Conservation (phyloP, 2,888 invertebrate species). For the Ophioninae sp. region DNA sequence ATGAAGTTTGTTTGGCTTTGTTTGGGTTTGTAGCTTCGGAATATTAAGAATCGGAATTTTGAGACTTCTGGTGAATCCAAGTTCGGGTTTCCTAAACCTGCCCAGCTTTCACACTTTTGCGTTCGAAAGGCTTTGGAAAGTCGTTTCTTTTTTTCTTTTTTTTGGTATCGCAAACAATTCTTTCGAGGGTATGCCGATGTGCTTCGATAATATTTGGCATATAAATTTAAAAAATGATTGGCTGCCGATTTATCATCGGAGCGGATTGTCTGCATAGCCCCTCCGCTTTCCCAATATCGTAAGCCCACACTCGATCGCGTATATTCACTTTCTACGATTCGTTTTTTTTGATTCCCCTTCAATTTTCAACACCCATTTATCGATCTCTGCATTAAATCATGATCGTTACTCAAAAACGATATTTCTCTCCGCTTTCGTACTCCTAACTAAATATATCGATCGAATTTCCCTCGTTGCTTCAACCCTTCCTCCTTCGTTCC, state of each 20-base stretch:
- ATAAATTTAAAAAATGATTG: slow-evolving; percentile 38
- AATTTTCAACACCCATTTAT: background rate
- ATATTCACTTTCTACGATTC: too few relatives aligned
- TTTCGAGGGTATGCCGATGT: background rate
- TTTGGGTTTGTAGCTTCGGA: too few relatives aligned
- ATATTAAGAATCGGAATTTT: too few relatives aligned
- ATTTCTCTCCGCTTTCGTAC: background rate
- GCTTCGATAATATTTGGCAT: background rate
- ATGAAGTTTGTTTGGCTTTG: too few relatives aligned
- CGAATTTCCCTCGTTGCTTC: background rate
- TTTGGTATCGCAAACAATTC: background rate
- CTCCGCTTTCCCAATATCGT: background rate
- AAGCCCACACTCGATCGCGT: too few relatives aligned
- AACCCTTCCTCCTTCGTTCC: background rate
- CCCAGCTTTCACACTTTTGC: too few relatives aligned
- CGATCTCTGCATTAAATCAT: background rate
- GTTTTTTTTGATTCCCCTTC: background rate
- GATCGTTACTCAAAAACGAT: slow-evolving; percentile 29
- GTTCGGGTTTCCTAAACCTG: too few relatives aligned
- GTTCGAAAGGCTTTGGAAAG: too few relatives aligned
- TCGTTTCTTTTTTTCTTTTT: background rate
- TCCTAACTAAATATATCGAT: background rate
- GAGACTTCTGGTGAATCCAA: too few relatives aligned
- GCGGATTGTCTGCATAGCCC: slow-evolving; percentile 21
- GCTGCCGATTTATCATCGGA: slow-evolving; percentile 12